Percentiles rank a stretch among this genome's conserved stretches.
Evolutionary conservation across 2,888 invertebrate species (phyloP).

Genomic region (Caenorhabditis uteleia): DNA sequence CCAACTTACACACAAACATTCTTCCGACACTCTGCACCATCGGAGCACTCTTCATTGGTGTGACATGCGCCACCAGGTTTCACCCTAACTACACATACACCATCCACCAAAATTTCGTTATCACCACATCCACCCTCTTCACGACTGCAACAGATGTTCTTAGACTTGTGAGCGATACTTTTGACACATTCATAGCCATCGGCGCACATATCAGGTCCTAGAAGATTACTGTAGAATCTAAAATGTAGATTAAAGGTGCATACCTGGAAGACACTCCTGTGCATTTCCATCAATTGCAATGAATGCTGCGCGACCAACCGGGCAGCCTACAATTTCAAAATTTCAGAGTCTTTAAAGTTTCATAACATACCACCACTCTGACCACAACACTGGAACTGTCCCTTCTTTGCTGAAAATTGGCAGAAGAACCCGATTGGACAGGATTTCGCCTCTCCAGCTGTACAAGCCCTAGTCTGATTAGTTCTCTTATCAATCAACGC

Average conservation of each 20-base stretch:
- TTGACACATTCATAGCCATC: conserved; percentile 53
- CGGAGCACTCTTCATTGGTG: conserved; percentile 47
- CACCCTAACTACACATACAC: conserved; percentile 38
- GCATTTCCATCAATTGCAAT: conserved; percentile 52
- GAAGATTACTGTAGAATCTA: no score
- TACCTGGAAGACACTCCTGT: conserved; percentile 49
- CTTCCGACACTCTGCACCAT: conserved; percentile 40
- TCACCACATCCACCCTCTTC: conserved; percentile 47
- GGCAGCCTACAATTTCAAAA: conserved; percentile 37
- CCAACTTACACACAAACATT: conserved; percentile 44
- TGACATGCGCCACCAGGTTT: conserved; percentile 44
- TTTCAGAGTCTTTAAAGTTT: not conserved
- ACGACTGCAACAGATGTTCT: conserved; percentile 51
- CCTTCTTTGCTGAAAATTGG: conserved; percentile 50
- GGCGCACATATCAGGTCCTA: conserved; percentile 48
- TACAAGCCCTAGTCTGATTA: conserved; percentile 43
- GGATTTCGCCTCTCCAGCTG: conserved; percentile 47
- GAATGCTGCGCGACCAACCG: conserved; percentile 47
- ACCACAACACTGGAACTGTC: conserved; percentile 57
- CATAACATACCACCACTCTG: conserved; percentile 41
- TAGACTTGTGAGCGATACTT: conserved; percentile 36
- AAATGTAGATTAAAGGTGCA: no score
- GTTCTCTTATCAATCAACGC: conserved; percentile 45
- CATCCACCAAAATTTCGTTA: conserved; percentile 45
- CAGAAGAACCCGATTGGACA: conserved; percentile 57